These are phyloP conservation scores for Dasypolia templi DNA, from an alignment of 2,888 invertebrate species.

Conservation along the genomic window DNA sequence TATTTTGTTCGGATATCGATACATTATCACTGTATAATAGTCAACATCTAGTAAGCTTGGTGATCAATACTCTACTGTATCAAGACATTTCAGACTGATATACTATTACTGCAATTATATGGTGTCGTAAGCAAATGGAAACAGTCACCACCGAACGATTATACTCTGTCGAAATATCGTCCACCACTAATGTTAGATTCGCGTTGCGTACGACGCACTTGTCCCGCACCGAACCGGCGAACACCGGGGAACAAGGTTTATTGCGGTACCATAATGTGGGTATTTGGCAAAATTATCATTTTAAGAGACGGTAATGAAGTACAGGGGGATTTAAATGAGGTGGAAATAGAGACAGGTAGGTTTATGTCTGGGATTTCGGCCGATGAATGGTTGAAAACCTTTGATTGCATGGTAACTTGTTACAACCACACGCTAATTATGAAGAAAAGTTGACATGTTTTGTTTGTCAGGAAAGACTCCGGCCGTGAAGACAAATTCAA, in stretches of 20 bases:
- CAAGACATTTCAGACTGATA: not conserved
- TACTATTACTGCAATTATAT: not conserved
- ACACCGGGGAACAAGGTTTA: constrained; percentile 48
- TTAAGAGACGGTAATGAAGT: constrained; percentile 8
- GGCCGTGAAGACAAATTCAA: no score
- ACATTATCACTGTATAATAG: not conserved
- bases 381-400: not conserved
- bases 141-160: constrained; percentile 41
- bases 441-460: no score
- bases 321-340: constrained; percentile 15
- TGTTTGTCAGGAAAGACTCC: no score
- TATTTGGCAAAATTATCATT: constrained; percentile 27
- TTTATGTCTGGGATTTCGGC: not conserved
- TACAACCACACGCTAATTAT: no score
- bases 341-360: not conserved
- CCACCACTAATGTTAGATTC: constrained; percentile 61
- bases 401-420: not conserved
- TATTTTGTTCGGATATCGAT: no score
- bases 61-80: no score
- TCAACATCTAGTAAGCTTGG: not conserved
- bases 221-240: constrained; percentile 33
- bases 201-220: constrained; percentile 50
- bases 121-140: constrained; percentile 38
- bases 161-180: constrained; percentile 54
- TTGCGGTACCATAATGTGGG: constrained; percentile 36